Percentiles rank a stretch among this genome's conserved stretches.
Conservation (phyloP, 2,888 invertebrate species). For the Callinectes sapidus region DNA sequence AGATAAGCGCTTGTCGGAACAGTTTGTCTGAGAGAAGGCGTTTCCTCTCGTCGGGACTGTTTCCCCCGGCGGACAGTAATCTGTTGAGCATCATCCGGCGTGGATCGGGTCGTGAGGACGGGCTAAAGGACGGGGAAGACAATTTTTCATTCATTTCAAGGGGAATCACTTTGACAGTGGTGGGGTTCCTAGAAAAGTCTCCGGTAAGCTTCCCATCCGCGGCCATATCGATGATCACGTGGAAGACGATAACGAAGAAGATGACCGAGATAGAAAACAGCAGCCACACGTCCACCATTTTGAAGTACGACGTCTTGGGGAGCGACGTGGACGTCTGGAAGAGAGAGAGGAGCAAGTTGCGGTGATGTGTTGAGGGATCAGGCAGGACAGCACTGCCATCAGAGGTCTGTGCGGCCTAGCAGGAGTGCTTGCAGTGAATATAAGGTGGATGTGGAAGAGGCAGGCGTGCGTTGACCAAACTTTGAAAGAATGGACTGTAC, state of each 20-base stretch:
- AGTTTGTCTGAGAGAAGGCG: conserved; percentile 38
- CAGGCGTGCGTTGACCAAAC: too few species aligned
- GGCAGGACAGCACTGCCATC: background rate
- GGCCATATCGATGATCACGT: conserved; percentile 60
- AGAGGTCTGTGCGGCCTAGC: background rate
- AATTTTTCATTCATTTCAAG: background rate
- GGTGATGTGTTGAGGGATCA: background rate
- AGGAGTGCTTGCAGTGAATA: background rate
- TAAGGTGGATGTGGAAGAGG: background rate
- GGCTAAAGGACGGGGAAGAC: background rate
- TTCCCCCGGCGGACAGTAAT: background rate
- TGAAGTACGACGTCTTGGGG: conserved; percentile 64
- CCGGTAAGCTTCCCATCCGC: conserved; percentile 46
- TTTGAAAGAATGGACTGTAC: too few species aligned
- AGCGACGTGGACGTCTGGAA: conserved; percentile 57
- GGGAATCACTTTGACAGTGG: conserved; percentile 39
- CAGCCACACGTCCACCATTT: conserved; percentile 67
- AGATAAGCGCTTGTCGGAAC: conserved; percentile 56
- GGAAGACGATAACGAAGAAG: conserved; percentile 65
- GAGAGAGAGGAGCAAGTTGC: background rate
- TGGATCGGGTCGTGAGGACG: background rate
- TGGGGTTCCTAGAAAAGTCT: background rate
- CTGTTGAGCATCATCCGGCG: background rate
- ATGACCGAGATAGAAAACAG: conserved; percentile 61
- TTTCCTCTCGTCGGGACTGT: background rate